phyloP scores from a whole-genome alignment of 2,888 invertebrate species.

The Entomobrya proxima region DNA sequence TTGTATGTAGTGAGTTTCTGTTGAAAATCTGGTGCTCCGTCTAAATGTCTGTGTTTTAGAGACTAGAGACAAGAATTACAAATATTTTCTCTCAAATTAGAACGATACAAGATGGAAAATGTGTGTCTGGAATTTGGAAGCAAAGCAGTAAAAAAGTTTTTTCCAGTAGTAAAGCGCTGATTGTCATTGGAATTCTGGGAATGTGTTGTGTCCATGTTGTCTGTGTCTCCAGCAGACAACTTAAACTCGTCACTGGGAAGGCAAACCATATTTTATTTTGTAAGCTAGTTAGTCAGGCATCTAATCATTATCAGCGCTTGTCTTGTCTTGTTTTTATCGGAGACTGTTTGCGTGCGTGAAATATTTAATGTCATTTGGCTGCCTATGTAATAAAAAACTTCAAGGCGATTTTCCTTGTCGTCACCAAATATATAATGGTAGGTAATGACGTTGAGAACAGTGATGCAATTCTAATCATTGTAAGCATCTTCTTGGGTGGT shows the following conservation, averaged over 20 bases:
- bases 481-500: neutral
- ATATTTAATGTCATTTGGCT: constrained; percentile 55
- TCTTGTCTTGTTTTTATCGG: too few relatives aligned
- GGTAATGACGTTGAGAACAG: neutral
- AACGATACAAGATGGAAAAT: neutral
- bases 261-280: neutral
- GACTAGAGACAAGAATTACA: neutral
- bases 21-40: too few relatives aligned
- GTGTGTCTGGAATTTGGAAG: neutral
- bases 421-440: neutral
- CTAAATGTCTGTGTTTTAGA: neutral
- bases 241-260: too few relatives aligned
- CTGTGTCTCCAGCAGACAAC: too few relatives aligned
- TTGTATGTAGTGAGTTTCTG: neutral
- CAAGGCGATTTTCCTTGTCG: neutral
- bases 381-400: too few relatives aligned
- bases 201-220: neutral
- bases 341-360: constrained; percentile 42
- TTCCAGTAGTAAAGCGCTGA: too few relatives aligned
- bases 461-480: constrained; percentile 4
- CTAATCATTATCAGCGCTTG: neutral
- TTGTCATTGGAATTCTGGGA: neutral
- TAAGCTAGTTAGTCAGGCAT: neutral
- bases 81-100: neutral
- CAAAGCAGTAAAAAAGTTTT: neutral